Evolutionary conservation across 2,113 vertebrate species (phyloP), one percentile per base, ranked within the genome.

Genomic region (Syngnathus floridae): DNA sequence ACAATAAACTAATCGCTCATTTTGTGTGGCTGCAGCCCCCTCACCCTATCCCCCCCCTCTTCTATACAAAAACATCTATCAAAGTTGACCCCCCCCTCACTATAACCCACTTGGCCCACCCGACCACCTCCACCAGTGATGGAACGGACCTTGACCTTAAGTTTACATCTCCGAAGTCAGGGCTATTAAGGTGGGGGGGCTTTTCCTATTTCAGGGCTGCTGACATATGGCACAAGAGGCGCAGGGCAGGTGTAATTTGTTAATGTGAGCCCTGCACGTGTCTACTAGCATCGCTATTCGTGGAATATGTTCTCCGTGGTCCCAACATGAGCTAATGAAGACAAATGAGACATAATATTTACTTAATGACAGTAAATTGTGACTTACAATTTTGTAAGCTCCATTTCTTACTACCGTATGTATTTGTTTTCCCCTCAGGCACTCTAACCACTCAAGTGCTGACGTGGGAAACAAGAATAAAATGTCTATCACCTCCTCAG

Each of bases 121-220:
- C 45, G 12, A 12, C 62, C 48, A 36, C 62, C 46, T 61, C 14
- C 46, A 54, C 64, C 54, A 62, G 56, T 62, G 62, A 78, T 80
- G 65, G 75, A 74, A 66, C 76, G 74, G 81, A 84, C 86, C 85
- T 88, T 90, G 86, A 88, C 86, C 87, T 84, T 83, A 88, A 84
- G 82, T 85, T 85, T 86, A 87, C 85, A 87, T 87, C 79, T 72
- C 73, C 57, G 73, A 74, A 85, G 82, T 85, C 79, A 70, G 78
- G 64, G 81, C 85, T 80, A 77, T 87, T 84, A 80, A 77, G 70
- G 64, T 61, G 61, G 51, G 72, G 65, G 71, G 40, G 64, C 37
- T 64, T 73, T 84, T 78, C 77, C 74, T 67, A 72, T 76, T 77
- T 82, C 66, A 70, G 79, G 65, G 75, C 78, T 69, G 49, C 70